A percentile compares a stretch with the other conserved stretches of the same genome.
These are phyloP conservation scores for Aradophagus sp. DNA, from an alignment of 1,140 invertebrate species.

Conservation along the genomic window DNA sequence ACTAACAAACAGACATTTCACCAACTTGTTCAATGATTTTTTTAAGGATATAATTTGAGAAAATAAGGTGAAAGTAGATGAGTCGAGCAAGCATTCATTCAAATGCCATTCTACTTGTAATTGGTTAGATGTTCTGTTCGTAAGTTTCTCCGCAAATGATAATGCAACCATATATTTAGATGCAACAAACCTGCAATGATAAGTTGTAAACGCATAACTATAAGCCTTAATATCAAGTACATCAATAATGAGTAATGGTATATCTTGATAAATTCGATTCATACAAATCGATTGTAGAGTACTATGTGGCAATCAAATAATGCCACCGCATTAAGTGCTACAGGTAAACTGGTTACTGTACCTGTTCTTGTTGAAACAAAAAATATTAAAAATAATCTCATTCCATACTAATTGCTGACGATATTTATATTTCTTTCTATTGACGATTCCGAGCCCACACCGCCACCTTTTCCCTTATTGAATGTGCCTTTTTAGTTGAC, in stretches of 20 bases:
- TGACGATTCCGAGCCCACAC: slow-evolving; percentile 22
- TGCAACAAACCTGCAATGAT: slow-evolving; percentile 33
- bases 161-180: slow-evolving; percentile 41
- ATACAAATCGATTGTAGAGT: slow-evolving; percentile 55
- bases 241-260: slow-evolving; percentile 50
- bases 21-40: slow-evolving; percentile 14
- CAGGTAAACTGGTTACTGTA: slow-evolving; percentile 73
- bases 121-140: slow-evolving; percentile 31
- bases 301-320: slow-evolving; percentile 55
- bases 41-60: no score
- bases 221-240: slow-evolving; percentile 58
- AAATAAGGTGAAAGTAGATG: no score
- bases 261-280: slow-evolving; percentile 56
- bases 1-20: slow-evolving; percentile 22
- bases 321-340: slow-evolving; percentile 67
- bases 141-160: slow-evolving; percentile 30
- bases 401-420: slow-evolving; percentile 68
- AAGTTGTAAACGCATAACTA: slow-evolving; percentile 58
- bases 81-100: no score
- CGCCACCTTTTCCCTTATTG: no score
- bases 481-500: no score
- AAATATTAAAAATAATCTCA: slow-evolving; percentile 73
- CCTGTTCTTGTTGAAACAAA: slow-evolving; percentile 72
- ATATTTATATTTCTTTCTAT: slow-evolving; percentile 54
- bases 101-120: no score